phyloP scores from a whole-genome alignment of 2,797 vertebrate species.

The Cygnus olor region DNA sequence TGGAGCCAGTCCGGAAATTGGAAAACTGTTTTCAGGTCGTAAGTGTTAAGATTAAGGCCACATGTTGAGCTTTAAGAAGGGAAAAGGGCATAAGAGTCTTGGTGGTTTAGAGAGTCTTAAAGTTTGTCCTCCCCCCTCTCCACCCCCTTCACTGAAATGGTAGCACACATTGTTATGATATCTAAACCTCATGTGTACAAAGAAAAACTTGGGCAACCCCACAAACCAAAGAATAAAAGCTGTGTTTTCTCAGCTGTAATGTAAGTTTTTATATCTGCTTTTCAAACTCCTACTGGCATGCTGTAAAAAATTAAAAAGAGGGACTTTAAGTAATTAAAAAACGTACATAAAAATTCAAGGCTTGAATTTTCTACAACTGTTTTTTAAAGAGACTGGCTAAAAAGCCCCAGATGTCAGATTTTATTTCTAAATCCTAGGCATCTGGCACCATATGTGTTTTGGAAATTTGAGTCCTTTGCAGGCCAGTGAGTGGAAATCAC shows the following conservation, averaged over 20 bases:
- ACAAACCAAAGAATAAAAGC: slow-evolving; percentile 86
- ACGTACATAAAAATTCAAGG: slow-evolving; percentile 76
- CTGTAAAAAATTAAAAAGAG: slow-evolving; percentile 83
- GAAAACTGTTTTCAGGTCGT: slow-evolving; percentile 89
- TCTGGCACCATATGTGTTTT: slow-evolving; percentile 82
- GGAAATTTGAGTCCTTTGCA: slow-evolving; percentile 79
- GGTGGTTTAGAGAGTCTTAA: slow-evolving; percentile 75
- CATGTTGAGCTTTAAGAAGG: slow-evolving; percentile 82
- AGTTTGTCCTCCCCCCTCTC: slow-evolving; percentile 6
- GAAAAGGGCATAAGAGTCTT: slow-evolving; percentile 78
- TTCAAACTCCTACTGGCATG: slow-evolving; percentile 77
- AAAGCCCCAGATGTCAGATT: slow-evolving; percentile 84
- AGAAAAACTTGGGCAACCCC: slow-evolving; percentile 88
- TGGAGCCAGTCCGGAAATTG: slow-evolving; percentile 89
- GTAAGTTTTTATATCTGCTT: slow-evolving; percentile 86
- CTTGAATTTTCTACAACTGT: slow-evolving; percentile 77
- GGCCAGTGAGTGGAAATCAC: slow-evolving; percentile 76
- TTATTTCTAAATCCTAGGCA: slow-evolving; percentile 81
- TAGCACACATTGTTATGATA: slow-evolving; percentile 71
- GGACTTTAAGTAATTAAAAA: slow-evolving; percentile 83
- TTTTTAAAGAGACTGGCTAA: slow-evolving; percentile 81
- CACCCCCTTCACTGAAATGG: slow-evolving; percentile 72
- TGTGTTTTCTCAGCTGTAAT: slow-evolving; percentile 91
- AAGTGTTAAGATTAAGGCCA: slow-evolving; percentile 89
- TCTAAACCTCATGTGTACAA: slow-evolving; percentile 80